Evolutionary conservation across 1,140 invertebrate genomes (phyloP).

Genomic region (Choristoneura fumiferana): DNA sequence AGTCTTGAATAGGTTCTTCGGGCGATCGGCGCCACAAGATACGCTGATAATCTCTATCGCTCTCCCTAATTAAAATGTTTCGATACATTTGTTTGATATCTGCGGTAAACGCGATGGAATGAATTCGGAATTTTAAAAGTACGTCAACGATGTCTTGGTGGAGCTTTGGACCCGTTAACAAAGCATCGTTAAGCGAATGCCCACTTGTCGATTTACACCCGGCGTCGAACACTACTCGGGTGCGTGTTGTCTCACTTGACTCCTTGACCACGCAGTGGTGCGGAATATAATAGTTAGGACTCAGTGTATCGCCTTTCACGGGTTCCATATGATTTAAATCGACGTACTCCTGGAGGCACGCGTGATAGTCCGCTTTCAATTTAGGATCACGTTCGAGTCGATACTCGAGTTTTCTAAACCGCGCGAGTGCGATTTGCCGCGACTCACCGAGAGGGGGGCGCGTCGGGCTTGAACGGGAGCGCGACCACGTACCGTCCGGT

Average conservation of each 20-base stretch:
- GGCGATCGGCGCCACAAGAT: constrained; percentile 60
- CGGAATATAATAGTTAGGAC: constrained; percentile 9
- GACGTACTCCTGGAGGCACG: constrained; percentile 17
- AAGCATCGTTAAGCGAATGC: neutral
- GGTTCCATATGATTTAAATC: constrained; percentile 17
- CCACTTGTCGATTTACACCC: neutral
- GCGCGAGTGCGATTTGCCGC: neutral
- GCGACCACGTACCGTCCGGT: constrained; percentile 1
- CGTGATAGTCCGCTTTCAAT: neutral
- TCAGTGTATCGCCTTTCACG: neutral
- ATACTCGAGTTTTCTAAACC: constrained; percentile 1
- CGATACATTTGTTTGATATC: neutral
- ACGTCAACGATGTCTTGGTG: neutral
- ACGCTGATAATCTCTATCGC: constrained; percentile 50
- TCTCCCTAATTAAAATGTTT: constrained; percentile 7
- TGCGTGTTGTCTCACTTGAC: neutral
- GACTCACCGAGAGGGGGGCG: constrained; percentile 16
- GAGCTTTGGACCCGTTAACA: neutral
- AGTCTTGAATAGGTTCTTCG: constrained; percentile 38
- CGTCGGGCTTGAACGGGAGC: neutral
- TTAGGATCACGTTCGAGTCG: neutral
- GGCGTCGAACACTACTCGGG: no score
- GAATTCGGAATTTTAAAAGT: neutral
- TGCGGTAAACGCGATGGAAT: no score
- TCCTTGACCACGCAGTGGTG: constrained; percentile 13